Base-by-base conservation (phyloP, 2,888 invertebrate species). In the Gymnocheta viridis region DNA sequence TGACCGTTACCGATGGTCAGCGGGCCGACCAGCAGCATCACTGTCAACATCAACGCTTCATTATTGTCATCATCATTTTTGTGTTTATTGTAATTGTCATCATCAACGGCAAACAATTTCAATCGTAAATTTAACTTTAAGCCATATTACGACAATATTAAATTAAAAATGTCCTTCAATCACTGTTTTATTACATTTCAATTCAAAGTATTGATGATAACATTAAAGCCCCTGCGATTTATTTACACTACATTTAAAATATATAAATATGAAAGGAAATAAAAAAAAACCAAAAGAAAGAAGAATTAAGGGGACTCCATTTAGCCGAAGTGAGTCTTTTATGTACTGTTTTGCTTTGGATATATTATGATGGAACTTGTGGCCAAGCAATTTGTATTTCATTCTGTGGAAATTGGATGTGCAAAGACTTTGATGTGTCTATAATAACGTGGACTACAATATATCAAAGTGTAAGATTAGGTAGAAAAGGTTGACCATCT, bases 131-230 rank as follows among this genome's bases (percentile, higher is more conserved):
- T 81, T 56, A 32, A 41, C n/a, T 67, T 67, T 67, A 81, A 81
- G 58, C 73, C 60, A 73, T 67, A 81, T 74, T 44, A 27, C 62
- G 51, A 81, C 51, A 81, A 62, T 74, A 74, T 81, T 51, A 69
- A 74, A 76, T 76, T 69, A 69, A 76, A 81, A 81, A 76, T 69
- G 38, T 81, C 67, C 32, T 81, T 60, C 74, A 81, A 69, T 81
- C 81, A 81, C 54, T 62, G 54, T 76, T 81, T 81, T 54, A 76
- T 81, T 69, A 56, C 69, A 81, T 44, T 62, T 58, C 54, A 54
- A 69, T 81, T 4, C 22, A 35, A n/a, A 60, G 56, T 69, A 44
- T 62, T 29, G 74, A 6, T 54, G 27, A 76, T 74, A 69, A 76
- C 54, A 51, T 35, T 69, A 69, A 74, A 62, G 51, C 35, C 27